Percentiles rank a stretch among this genome's conserved stretches.
Conservation (phyloP, 2,797 vertebrate species). For the Ctenopoma kingsleyae region DNA sequence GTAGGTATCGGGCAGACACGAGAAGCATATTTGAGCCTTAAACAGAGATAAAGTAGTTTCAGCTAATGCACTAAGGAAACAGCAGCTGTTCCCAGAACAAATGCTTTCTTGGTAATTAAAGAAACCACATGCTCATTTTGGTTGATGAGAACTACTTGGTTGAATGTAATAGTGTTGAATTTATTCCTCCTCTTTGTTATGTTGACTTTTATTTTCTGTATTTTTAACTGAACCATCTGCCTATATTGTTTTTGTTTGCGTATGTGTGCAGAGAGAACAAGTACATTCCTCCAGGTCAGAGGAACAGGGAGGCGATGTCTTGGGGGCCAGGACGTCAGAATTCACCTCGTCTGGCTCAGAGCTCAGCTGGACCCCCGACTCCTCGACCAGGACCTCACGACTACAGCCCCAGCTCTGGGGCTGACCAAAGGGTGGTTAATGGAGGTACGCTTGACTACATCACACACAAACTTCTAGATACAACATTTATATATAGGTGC, state of each 20-base stretch:
- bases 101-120: constrained; percentile 38
- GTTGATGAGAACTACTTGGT: constrained; percentile 29
- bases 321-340: constrained; percentile 96
- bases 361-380: constrained; percentile 88
- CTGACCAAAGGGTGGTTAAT: constrained; percentile 97
- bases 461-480: background rate
- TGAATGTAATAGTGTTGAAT: constrained; percentile 33
- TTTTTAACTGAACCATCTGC: constrained; percentile 25
- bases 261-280: constrained; percentile 92
- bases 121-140: constrained; percentile 43
- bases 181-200: constrained; percentile 26
- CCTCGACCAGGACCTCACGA: constrained; percentile 93
- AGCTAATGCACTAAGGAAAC: constrained; percentile 28
- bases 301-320: constrained; percentile 94
- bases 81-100: constrained; percentile 52
- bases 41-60: constrained; percentile 29
- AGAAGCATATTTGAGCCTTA: constrained; percentile 17
- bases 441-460: constrained; percentile 88
- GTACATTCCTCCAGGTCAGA: constrained; percentile 97
- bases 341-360: constrained; percentile 92
- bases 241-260: background rate
- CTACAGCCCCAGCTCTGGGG: constrained; percentile 91
- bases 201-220: constrained; percentile 29
- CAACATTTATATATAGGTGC: background rate
- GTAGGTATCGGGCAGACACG: background rate